phyloP scores from a whole-genome alignment of 2,113 vertebrate genomes.

The Megaceryle maxima region DNA sequence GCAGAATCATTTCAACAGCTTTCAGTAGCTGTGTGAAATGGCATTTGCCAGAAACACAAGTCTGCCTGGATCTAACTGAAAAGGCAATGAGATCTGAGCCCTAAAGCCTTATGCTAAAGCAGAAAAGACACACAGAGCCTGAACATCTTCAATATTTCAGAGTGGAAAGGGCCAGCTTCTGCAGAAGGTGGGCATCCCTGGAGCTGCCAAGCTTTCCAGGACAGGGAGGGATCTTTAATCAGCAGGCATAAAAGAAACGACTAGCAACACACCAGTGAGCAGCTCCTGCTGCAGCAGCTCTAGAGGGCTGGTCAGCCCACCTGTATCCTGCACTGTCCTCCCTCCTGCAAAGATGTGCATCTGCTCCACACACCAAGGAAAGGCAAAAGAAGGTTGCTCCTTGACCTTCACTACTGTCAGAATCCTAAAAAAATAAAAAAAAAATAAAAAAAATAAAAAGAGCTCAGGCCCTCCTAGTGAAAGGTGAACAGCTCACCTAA shows the following conservation, averaged over 20 bases:
- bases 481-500: constrained; percentile 30
- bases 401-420: neutral
- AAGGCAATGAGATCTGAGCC: neutral
- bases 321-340: fast-evolving
- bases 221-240: neutral
- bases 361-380: neutral
- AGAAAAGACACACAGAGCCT: neutral
- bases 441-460: neutral
- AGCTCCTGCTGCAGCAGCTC: neutral
- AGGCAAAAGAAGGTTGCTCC: neutral
- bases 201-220: neutral
- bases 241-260: neutral
- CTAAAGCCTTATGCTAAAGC: neutral
- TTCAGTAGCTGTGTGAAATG: neutral
- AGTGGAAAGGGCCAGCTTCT: neutral
- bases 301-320: neutral
- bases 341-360: fast-evolving
- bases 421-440: neutral
- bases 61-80: neutral
- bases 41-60: neutral
- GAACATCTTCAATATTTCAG: neutral
- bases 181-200: neutral
- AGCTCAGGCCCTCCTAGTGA: neutral
- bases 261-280: neutral
- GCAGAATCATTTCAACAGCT: neutral